A percentile compares a stretch with the other conserved stretches of the same genome.
These are phyloP conservation scores for Heliconius hewitsoni DNA, from an alignment of 1,140 invertebrate species.

Conservation along the genomic window DNA sequence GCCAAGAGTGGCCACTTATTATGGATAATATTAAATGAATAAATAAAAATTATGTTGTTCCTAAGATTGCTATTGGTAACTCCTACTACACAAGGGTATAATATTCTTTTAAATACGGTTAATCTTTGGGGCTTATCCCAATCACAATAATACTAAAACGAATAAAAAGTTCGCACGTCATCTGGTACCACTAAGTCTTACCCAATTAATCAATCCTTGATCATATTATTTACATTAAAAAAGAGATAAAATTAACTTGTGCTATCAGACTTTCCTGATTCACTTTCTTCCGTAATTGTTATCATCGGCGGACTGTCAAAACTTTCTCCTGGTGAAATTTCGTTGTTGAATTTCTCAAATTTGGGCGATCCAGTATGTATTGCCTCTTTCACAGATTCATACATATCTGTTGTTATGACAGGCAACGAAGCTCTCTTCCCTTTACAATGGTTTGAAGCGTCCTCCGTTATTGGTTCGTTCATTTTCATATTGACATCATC, in stretches of 20 bases:
- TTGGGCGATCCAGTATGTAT: conserved; percentile 69
- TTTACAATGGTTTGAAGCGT: conserved; percentile 61
- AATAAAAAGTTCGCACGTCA: background rate
- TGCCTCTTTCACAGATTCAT: conserved; percentile 72
- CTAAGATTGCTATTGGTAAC: no score
- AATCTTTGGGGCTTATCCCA: no score
- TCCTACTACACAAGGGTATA: no score
- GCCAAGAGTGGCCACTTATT: no score
- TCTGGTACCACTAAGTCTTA: conserved; percentile 29
- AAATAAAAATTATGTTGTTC: no score
- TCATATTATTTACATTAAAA: conserved; percentile 64
- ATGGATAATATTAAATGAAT: no score
- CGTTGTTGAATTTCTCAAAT: conserved; percentile 76
- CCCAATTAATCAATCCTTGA: conserved; percentile 24
- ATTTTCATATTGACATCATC: conserved; percentile 54
- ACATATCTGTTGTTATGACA: conserved; percentile 70
- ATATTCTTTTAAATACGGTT: no score
- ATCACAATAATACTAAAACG: no score
- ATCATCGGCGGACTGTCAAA: conserved; percentile 74
- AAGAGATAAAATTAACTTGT: conserved; percentile 70
- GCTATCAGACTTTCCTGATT: conserved; percentile 67
- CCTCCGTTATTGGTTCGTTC: conserved; percentile 70
- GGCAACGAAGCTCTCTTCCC: conserved; percentile 74
- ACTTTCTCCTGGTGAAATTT: conserved; percentile 67
- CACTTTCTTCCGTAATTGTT: conserved; percentile 78